Conservation (phyloP, 2,888 invertebrate genomes). For the Laspeyria flexula region DNA sequence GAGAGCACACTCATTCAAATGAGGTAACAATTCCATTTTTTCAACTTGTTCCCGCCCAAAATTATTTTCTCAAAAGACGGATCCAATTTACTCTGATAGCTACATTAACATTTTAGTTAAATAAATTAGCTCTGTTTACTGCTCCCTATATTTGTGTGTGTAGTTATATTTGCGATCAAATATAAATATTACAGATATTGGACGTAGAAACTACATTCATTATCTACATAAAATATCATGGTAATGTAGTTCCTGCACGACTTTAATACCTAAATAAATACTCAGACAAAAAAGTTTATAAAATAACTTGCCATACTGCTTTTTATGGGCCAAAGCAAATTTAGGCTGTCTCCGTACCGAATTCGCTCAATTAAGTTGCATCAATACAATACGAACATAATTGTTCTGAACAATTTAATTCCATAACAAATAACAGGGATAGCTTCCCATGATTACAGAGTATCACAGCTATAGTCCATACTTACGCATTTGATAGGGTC, state of each 20-base stretch:
- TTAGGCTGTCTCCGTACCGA: slow-evolving; percentile 4
- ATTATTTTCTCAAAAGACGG: slow-evolving; percentile 25
- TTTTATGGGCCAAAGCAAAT: not conserved
- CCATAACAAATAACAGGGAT: slow-evolving; percentile 48
- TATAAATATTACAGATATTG: not conserved
- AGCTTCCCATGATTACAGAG: slow-evolving; percentile 49
- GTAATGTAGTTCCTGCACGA: not conserved
- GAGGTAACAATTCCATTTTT: slow-evolving; percentile 33
- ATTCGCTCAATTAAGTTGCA: slow-evolving; percentile 27
- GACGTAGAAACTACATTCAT: not conserved
- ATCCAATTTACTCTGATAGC: slow-evolving; percentile 36
- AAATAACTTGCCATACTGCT: not conserved
- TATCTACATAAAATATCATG: not conserved
- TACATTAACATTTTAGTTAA: slow-evolving; percentile 43
- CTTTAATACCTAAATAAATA: not conserved
- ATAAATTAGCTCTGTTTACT: slow-evolving; percentile 27
- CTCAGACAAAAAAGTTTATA: not conserved
- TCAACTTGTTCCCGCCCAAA: slow-evolving; percentile 18
- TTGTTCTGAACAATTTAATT: slow-evolving; percentile 48
- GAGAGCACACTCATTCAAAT: slow-evolving; percentile 46
- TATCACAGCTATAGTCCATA: slow-evolving; percentile 36
- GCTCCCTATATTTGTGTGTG: slow-evolving; percentile 4
- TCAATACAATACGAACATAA: slow-evolving; percentile 41
- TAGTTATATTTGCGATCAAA: slow-evolving; percentile 2
- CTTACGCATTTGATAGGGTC: slow-evolving; percentile 27